Conservation (phyloP, 1,140 invertebrate species). For the Drosophila biarmipes region DNA sequence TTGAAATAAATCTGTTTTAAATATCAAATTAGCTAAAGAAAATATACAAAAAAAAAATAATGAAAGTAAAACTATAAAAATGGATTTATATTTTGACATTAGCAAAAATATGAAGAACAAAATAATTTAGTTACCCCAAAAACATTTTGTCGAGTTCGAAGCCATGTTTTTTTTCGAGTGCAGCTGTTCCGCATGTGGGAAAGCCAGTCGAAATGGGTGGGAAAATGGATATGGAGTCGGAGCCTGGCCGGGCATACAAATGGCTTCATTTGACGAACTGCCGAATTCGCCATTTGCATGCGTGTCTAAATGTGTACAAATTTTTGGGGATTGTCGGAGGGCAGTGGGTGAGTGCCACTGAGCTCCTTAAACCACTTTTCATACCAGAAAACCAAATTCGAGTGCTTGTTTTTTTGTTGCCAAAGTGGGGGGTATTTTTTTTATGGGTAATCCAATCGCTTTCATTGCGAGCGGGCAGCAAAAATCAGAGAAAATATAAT, state of each 20-base stretch:
- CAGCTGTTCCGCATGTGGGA: not conserved
- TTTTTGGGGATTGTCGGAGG: slow-evolving; percentile 47
- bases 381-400: slow-evolving; percentile 7
- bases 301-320: slow-evolving; percentile 61
- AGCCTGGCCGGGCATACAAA: slow-evolving; percentile 64
- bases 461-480: not conserved
- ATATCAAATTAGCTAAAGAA: too few species aligned
- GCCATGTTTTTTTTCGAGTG: not conserved
- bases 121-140: too few species aligned
- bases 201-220: slow-evolving; percentile 2
- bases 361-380: slow-evolving; percentile 20
- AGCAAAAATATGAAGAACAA: too few species aligned
- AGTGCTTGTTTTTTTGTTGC: slow-evolving; percentile 12
- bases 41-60: too few species aligned
- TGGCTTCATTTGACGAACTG: slow-evolving; percentile 67
- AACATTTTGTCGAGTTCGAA: too few species aligned
- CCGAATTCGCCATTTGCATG: slow-evolving; percentile 66
- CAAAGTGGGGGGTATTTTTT: slow-evolving; percentile 1
- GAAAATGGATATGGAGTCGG: slow-evolving; percentile 13
- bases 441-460: slow-evolving; percentile 18
- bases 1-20: not conserved
- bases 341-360: slow-evolving; percentile 18
- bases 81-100: too few species aligned
- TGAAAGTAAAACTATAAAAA: too few species aligned
- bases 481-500: slow-evolving; percentile 1